Percentiles rank a stretch among this genome's conserved stretches.
Conservation (phyloP, 2,888 invertebrate species). For the Philaethria dido region DNA sequence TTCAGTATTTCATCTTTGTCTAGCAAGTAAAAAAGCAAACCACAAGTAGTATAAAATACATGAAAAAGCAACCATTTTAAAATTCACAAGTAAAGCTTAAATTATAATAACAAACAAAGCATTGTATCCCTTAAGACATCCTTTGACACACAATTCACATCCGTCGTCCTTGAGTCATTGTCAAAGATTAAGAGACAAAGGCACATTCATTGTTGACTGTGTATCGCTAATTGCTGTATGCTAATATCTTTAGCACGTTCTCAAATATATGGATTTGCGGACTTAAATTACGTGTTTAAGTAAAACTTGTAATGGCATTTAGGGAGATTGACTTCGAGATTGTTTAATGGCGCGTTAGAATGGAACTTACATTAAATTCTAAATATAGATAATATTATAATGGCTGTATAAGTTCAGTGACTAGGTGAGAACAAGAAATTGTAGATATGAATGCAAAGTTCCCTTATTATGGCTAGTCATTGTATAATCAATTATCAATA, state of each 20-base stretch:
- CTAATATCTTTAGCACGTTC: constrained; percentile 45
- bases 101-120: constrained; percentile 23
- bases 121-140: constrained; percentile 29
- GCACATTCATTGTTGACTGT: constrained; percentile 54
- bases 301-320: constrained; percentile 20
- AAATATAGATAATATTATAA: constrained; percentile 14
- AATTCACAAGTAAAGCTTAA: constrained; percentile 7
- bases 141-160: constrained; percentile 35
- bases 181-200: constrained; percentile 48
- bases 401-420: neutral
- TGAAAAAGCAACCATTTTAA: neutral
- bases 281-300: constrained; percentile 17
- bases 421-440: neutral
- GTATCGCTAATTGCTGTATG: constrained; percentile 55
- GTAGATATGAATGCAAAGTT: neutral
- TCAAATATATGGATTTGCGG: constrained; percentile 37
- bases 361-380: constrained; percentile 14
- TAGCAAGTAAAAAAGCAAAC: too few species aligned
- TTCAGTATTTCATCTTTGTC: too few species aligned
- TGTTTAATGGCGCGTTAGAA: constrained; percentile 18
- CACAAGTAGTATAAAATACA: neutral
- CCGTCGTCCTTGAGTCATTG: constrained; percentile 29
- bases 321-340: constrained; percentile 10
- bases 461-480: neutral
- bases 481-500: neutral